Conservation (phyloP, 2,797 vertebrate genomes). For the Myotis daubentonii region DNA sequence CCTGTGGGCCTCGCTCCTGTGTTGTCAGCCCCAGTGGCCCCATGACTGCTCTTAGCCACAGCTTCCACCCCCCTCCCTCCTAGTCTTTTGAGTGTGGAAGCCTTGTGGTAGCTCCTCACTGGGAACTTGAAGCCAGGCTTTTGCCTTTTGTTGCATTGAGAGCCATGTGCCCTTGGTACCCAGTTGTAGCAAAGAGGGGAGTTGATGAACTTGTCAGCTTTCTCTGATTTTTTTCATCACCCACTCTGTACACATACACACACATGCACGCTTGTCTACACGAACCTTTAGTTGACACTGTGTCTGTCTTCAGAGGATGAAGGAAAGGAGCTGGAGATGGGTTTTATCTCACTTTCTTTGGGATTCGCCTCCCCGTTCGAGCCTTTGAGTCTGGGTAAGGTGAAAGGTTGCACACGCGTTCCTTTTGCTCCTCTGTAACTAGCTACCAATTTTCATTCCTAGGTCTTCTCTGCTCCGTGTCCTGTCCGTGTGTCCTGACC, state of each 20-base stretch:
- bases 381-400: constrained; percentile 14
- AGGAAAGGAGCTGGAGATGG: constrained; percentile 20
- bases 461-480: neutral
- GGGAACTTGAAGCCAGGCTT: neutral
- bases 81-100: neutral
- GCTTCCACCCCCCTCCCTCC: neutral
- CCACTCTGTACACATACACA: neutral
- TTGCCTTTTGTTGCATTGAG: neutral
- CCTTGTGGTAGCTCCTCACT: neutral
- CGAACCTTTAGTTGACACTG: neutral
- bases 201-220: neutral
- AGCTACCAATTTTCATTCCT: neutral
- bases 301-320: neutral
- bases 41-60: neutral
- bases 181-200: neutral
- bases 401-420: neutral
- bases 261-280: neutral
- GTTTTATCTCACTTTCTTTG: constrained; percentile 55
- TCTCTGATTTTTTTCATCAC: neutral
- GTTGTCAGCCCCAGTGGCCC: neutral
- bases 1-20: neutral
- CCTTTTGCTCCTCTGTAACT: neutral
- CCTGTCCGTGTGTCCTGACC: neutral
- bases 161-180: neutral
- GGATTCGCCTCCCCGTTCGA: neutral